Evolutionary conservation across 2,888 invertebrate species (phyloP), one percentile per base, ranked within the genome.

Genomic region (Gastracanthus pulcherrimus): DNA sequence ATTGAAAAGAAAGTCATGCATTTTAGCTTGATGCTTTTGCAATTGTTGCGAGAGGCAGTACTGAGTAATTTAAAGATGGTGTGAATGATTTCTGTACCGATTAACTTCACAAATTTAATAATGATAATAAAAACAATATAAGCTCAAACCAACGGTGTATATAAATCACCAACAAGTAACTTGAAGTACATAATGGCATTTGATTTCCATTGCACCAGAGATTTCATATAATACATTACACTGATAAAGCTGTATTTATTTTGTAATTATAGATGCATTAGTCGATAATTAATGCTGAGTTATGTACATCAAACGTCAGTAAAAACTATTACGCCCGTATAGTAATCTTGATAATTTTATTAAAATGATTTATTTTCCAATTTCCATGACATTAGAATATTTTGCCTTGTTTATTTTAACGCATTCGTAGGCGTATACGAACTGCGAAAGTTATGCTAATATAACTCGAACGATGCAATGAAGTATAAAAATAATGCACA

Each of bases 391-490:
- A 36, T 48, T 70, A 70, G n/a, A 60, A 38, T 34, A 64, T 51
- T 77, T 16, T 31, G 55, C 11, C 23, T 26, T 23, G 23, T 26
- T 55, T 26, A 55, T 55, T 55, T 55, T 26, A 55, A 55, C 11
- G 26, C 26, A 13, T 9, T 55, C 7, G 31, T 55, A 41, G 7
- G 29, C 26, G 23, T 38, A 45, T 34, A 16, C 31, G 26, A 1
- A n/a, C 41, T 36, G 62, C 55, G 41, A 72, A 72, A 60, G 69
- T 48, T 60, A 72, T 55, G 55, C 36, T 72, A 66, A 71, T 72
- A 31, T 6, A 77, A 51, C 16, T 58, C 26, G 48, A 70, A 55
- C n/a, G 41, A 64, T 9, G 38, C 51, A 38, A 60, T 55, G 19
- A 23, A 36, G 34, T 36, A 19, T 9, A 64, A 41, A 80, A 66